phyloP scores from a whole-genome alignment of 2,888 invertebrate genomes.

The Cephus pygmeus region DNA sequence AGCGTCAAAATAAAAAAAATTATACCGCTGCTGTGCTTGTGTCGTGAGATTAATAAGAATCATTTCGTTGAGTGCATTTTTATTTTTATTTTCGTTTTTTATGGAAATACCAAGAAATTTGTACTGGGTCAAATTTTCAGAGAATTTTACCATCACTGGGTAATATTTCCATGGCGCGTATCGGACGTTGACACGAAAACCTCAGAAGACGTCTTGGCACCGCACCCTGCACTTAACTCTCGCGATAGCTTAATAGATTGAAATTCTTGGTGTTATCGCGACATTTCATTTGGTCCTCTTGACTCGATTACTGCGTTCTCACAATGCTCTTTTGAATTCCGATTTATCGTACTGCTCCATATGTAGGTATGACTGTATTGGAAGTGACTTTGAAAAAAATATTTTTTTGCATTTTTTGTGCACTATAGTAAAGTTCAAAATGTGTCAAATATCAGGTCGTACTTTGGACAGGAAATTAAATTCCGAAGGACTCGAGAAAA shows the following conservation, averaged over 20 bases:
- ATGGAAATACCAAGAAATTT: conserved; percentile 8
- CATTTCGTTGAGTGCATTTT: too few relatives aligned
- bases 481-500: too few relatives aligned
- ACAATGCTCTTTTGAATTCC: conserved; percentile 5
- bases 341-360: not conserved
- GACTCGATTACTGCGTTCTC: conserved; percentile 10
- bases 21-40: too few relatives aligned
- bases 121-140: conserved; percentile 8
- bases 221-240: conserved; percentile 13
- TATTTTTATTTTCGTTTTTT: not conserved
- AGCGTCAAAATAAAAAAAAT: too few relatives aligned
- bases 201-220: not conserved
- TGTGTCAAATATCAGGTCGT: too few relatives aligned
- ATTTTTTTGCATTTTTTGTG: too few relatives aligned
- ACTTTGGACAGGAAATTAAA: too few relatives aligned
- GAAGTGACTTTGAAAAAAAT: too few relatives aligned
- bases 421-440: too few relatives aligned
- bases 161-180: not conserved
- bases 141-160: too few relatives aligned
- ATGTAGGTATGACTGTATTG: too few relatives aligned
- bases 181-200: conserved; percentile 3
- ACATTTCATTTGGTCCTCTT: conserved; percentile 34
- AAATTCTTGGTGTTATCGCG: conserved; percentile 37
- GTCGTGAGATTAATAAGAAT: too few relatives aligned
- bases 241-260: conserved; percentile 31